Conservation (phyloP, 2,797 vertebrate genomes). For the Lepus oiostolus region DNA sequence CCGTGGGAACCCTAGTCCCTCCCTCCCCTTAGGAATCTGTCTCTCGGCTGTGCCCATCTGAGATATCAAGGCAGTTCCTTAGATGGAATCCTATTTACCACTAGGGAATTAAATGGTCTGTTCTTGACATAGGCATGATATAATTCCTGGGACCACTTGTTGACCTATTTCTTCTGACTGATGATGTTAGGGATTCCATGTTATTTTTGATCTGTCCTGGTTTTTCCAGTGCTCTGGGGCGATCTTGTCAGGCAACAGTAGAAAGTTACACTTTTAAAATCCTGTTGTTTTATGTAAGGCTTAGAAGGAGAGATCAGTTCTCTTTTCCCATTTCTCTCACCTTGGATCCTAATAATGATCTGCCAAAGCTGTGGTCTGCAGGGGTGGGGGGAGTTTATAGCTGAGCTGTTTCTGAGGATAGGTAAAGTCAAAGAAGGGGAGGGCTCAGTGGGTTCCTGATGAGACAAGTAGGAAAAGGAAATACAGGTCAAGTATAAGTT, state of each 20-base stretch:
- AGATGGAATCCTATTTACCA: slow-evolving; percentile 59
- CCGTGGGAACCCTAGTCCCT: slow-evolving; percentile 50
- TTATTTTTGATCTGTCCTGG: slow-evolving; percentile 39
- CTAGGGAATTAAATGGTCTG: slow-evolving; percentile 59
- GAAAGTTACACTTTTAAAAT: slow-evolving; percentile 63
- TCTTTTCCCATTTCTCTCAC: slow-evolving; percentile 52
- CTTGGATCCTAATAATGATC: not conserved
- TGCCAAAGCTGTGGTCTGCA: not conserved
- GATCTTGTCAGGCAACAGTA: not conserved
- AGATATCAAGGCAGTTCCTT: slow-evolving; percentile 62
- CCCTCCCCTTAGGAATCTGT: slow-evolving; percentile 61
- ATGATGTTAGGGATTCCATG: slow-evolving; percentile 44
- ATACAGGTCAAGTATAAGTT: slow-evolving; percentile 26
- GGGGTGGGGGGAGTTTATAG: slow-evolving; percentile 2
- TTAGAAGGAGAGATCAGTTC: slow-evolving; percentile 45
- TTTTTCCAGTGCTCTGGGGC: not conserved
- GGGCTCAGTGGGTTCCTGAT: not conserved
- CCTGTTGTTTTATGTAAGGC: slow-evolving; percentile 36
- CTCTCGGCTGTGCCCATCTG: slow-evolving; percentile 45
- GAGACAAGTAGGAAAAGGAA: slow-evolving; percentile 52
- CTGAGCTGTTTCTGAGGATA: not conserved
- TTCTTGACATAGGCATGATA: slow-evolving; percentile 54
- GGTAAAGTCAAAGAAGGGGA: not conserved
- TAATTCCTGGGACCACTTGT: slow-evolving; percentile 67
- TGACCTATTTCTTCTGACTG: slow-evolving; percentile 67